These are phyloP conservation scores for Gnathonemus longibarbis DNA, from an alignment of 2,113 vertebrate species.

Conservation along the genomic window DNA sequence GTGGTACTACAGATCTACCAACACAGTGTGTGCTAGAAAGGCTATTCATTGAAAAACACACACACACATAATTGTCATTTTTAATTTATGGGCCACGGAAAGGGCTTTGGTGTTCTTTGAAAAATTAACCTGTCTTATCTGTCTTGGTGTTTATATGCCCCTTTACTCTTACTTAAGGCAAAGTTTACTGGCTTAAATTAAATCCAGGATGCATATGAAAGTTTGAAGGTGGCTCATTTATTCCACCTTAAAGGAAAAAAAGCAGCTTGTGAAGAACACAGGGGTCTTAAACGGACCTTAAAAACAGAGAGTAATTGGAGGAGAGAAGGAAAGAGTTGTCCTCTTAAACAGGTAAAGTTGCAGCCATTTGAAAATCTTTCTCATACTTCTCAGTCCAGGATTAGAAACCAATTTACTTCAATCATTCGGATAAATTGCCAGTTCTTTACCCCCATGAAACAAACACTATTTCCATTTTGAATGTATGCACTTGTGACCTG, in stretches of 20 bases:
- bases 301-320: background rate
- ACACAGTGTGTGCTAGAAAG: background rate
- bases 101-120: background rate
- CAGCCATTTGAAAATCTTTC: background rate
- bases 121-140: background rate
- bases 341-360: background rate
- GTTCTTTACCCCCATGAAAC: background rate
- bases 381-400: background rate
- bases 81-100: background rate
- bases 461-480: background rate
- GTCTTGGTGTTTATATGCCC: background rate
- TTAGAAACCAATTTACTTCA: slow-evolving; percentile 5
- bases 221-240: background rate
- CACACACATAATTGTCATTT: background rate
- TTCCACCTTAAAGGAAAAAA: background rate
- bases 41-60: background rate
- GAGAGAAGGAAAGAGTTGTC: background rate
- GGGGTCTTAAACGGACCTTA: background rate
- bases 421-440: background rate
- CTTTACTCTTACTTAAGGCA: background rate
- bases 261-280: background rate
- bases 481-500: background rate
- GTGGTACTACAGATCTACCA: background rate
- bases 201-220: background rate
- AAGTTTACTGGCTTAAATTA: slow-evolving; percentile 7